Percentiles rank a stretch among this genome's conserved stretches.
Conservation (phyloP, 2,888 invertebrate species). For the Rotaria sp. region DNA sequence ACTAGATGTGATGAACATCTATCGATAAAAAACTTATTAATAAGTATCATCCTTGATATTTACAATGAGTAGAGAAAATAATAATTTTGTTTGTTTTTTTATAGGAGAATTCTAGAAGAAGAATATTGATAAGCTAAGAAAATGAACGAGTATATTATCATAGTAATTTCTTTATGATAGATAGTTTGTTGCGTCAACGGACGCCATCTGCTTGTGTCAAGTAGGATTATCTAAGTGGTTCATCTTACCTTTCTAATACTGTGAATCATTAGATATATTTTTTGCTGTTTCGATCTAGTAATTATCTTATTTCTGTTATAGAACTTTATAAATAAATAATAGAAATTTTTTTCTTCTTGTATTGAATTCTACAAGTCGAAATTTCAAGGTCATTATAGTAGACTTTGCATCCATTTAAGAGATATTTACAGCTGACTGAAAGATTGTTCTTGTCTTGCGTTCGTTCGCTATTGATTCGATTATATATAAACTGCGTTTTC, state of each 20-base stretch:
- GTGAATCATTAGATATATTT: neutral
- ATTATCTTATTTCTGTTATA: neutral
- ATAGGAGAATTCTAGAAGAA: too few species aligned
- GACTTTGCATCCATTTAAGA: neutral
- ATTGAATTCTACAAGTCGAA: neutral
- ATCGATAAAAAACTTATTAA: too few species aligned
- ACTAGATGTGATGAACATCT: too few species aligned
- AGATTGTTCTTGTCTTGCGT: neutral
- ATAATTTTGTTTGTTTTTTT: too few species aligned
- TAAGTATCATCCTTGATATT: too few species aligned
- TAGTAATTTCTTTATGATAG: neutral
- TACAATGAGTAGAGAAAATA: neutral
- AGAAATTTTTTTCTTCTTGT: neutral
- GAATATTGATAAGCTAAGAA: too few species aligned
- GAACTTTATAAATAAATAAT: too few species aligned
- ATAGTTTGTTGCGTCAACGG: neutral
- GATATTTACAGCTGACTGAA: neutral
- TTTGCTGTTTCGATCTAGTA: neutral
- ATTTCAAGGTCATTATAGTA: neutral
- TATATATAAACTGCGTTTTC: neutral
- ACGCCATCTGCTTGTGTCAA: conserved; percentile 6
- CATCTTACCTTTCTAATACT: neutral
- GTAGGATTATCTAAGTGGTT: neutral
- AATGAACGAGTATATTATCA: too few species aligned
- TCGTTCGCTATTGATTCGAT: neutral